These are phyloP conservation scores for Eira barbara DNA, from an alignment of 2,113 vertebrate species.

Conservation along the genomic window DNA sequence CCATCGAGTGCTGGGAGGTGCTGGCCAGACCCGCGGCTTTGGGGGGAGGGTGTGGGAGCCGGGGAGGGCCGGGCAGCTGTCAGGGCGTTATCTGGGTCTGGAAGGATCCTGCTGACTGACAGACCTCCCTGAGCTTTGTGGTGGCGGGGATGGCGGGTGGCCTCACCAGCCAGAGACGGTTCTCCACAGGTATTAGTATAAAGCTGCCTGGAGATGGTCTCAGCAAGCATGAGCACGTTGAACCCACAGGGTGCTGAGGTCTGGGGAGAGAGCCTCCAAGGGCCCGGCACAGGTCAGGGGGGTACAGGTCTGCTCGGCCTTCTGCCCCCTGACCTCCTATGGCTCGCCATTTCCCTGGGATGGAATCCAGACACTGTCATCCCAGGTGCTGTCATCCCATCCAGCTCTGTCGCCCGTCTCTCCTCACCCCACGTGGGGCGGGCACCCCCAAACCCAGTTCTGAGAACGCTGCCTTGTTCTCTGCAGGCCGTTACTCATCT, in stretches of 20 bases:
- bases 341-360: background rate
- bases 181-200: background rate
- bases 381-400: background rate
- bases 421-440: background rate
- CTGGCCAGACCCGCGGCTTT: background rate
- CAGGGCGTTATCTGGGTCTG: background rate
- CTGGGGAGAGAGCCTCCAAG: background rate
- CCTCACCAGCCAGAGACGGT: background rate
- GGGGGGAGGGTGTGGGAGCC: background rate
- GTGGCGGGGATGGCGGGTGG: background rate
- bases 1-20: background rate
- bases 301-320: too few species aligned
- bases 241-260: background rate
- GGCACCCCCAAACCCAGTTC: background rate
- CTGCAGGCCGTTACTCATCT: background rate
- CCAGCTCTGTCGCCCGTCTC: background rate
- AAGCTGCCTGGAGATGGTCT: background rate
- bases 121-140: background rate
- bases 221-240: accelerated
- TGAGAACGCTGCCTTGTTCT: background rate
- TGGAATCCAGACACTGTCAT: background rate
- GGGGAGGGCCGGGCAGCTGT: background rate
- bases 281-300: background rate
- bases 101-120: background rate
- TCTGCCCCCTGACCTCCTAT: background rate